These are phyloP conservation scores for Argya squamiceps DNA, from an alignment of 2,797 vertebrate species.

Conservation along the genomic window DNA sequence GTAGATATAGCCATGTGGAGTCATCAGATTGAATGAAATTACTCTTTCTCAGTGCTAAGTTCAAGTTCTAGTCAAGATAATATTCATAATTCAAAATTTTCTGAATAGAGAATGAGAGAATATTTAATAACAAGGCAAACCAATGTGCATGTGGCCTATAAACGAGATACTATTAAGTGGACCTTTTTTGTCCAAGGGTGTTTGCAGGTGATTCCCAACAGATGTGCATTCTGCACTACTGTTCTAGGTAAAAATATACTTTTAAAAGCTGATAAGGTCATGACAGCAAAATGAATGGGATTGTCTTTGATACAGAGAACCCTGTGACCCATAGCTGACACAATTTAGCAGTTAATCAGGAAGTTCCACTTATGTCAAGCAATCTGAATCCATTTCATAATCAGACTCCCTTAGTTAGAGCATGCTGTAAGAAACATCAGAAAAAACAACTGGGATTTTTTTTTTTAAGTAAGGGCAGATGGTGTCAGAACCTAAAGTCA, in stretches of 20 bases:
- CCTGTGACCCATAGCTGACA: not conserved
- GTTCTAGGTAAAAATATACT: not conserved
- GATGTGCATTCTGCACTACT: not conserved
- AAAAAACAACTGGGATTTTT: not conserved
- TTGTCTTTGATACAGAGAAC: not conserved
- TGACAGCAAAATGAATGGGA: not conserved
- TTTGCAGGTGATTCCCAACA: not conserved
- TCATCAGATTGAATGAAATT: not conserved
- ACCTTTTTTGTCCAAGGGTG: not conserved
- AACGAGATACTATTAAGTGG: not conserved
- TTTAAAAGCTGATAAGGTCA: not conserved
- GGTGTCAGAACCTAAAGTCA: not conserved
- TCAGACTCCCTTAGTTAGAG: not conserved
- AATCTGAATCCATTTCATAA: constrained; percentile 10
- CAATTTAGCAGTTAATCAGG: not conserved
- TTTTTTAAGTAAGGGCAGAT: not conserved
- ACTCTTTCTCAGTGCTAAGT: not conserved
- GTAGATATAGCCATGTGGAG: not conserved
- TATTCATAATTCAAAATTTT: not conserved
- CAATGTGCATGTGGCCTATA: not conserved
- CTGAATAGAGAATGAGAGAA: not conserved
- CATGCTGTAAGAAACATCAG: not conserved
- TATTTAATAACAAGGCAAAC: not conserved
- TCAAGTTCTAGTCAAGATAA: not conserved
- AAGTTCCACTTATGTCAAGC: not conserved